Evolutionary conservation across 2,797 vertebrate genomes (phyloP).

Genomic region (Luscinia megarhynchos): DNA sequence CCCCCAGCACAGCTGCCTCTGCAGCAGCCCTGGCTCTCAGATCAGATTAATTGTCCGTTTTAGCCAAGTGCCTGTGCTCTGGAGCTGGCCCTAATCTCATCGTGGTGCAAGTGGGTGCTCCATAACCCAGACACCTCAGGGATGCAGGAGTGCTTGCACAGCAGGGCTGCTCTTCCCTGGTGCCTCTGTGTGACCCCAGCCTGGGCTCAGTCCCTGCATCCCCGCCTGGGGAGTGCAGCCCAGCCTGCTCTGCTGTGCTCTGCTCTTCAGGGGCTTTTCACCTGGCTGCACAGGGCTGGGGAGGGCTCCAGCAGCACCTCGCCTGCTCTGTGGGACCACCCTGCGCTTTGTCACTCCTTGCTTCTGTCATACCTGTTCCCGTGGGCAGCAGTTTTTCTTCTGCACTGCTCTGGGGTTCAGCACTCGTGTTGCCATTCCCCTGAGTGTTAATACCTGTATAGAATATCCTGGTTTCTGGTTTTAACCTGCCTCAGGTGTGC

Average conservation of each 20-base stretch:
- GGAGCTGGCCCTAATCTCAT: neutral
- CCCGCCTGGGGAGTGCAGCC: neutral
- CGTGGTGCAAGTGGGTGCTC: neutral
- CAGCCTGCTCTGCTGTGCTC: neutral
- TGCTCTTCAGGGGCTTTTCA: neutral
- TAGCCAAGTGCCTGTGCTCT: neutral
- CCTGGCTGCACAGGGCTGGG: neutral
- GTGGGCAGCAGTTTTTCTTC: neutral
- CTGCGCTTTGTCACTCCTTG: neutral
- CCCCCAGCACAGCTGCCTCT: neutral
- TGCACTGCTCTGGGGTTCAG: neutral
- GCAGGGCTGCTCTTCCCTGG: neutral
- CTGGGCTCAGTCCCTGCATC: neutral
- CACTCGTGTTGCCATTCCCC: neutral
- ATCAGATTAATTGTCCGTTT: neutral
- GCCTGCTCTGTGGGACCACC: neutral
- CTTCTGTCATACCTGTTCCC: neutral
- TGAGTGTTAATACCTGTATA: neutral
- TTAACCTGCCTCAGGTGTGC: neutral
- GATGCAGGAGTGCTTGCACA: neutral
- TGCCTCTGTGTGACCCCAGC: fast-evolving
- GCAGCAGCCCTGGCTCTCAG: neutral
- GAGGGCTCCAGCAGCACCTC: neutral
- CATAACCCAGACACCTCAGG: neutral
- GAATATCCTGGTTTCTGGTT: neutral